These are phyloP conservation scores for Charadrius vociferus DNA, from an alignment of 2,113 vertebrate genomes.

Conservation along the genomic window DNA sequence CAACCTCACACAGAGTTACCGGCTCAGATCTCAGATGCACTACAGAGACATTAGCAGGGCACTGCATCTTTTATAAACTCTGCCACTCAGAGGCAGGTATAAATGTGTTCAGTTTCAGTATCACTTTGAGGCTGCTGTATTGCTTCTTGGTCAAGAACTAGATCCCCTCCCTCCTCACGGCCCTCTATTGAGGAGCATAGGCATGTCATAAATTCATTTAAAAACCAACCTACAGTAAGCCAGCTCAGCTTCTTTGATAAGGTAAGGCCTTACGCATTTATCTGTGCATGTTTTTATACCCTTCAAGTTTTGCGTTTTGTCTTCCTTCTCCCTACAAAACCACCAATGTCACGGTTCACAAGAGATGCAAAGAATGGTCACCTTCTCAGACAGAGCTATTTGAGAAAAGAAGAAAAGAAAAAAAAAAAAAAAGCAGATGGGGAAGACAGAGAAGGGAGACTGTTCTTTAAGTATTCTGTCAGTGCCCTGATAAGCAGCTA, in stretches of 20 bases:
- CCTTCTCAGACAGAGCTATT: background rate
- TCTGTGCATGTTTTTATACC: background rate
- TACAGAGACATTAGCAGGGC: background rate
- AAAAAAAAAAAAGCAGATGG: background rate
- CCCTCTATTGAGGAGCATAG: background rate
- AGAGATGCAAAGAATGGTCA: background rate
- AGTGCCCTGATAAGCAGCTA: background rate
- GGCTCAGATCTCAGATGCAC: background rate
- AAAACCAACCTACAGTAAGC: background rate
- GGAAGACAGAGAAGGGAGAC: background rate
- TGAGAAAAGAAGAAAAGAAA: background rate
- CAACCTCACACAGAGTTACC: background rate
- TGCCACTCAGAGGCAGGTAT: background rate
- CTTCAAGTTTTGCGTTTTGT: background rate
- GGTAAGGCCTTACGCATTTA: background rate
- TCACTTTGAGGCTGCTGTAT: background rate
- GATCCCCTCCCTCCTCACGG: background rate
- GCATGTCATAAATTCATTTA: background rate
- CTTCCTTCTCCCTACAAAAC: background rate
- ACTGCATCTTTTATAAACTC: background rate
- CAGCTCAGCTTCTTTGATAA: background rate
- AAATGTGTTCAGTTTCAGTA: slow-evolving; percentile 26
- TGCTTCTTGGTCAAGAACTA: background rate
- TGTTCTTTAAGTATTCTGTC: background rate
- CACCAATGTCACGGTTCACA: background rate